Evolutionary conservation across 2,797 vertebrate genomes (phyloP).

Genomic region (Triplophysa bombifrons): DNA sequence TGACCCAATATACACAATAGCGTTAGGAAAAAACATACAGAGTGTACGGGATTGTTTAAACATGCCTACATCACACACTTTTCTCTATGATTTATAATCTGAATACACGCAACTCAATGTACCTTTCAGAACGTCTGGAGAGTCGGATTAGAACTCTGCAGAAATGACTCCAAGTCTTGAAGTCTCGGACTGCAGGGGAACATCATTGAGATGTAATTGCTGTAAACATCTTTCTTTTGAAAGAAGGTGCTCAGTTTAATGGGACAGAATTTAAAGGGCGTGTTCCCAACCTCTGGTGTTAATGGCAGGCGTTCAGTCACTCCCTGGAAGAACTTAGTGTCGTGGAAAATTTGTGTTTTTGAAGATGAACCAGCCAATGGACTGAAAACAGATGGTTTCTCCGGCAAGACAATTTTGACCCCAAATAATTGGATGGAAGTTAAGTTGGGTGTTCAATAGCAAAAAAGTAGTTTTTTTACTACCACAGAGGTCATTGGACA

Average conservation of each 20-base stretch:
- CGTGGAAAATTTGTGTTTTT: conserved; percentile 63
- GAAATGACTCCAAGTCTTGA: conserved; percentile 29
- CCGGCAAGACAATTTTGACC: conserved; percentile 41
- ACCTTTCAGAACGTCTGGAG: conserved; percentile 44
- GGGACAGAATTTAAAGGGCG: conserved; percentile 33
- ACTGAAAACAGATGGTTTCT: conserved; percentile 56
- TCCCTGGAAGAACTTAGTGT: conserved; percentile 64
- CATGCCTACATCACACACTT: conserved; percentile 48
- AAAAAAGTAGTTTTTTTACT: neutral
- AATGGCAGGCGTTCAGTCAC: conserved; percentile 66
- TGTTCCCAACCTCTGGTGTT: conserved; percentile 56
- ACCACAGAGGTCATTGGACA: neutral
- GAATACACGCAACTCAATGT: conserved; percentile 52
- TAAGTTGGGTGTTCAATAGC: neutral
- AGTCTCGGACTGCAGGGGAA: conserved; percentile 38
- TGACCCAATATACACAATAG: conserved; percentile 51
- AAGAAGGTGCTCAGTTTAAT: conserved; percentile 58
- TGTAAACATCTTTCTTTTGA: conserved; percentile 42
- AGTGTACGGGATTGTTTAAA: conserved; percentile 57
- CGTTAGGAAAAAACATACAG: conserved; percentile 40
- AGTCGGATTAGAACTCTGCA: conserved; percentile 42
- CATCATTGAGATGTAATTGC: conserved; percentile 50
- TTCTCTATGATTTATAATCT: conserved; percentile 53
- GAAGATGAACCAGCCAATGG: conserved; percentile 53
- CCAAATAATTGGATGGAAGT: conserved; percentile 30